Percentiles rank a stretch among this genome's conserved stretches.
These are phyloP conservation scores for Engystomops pustulosus DNA, from an alignment of 2,113 vertebrate genomes.

Conservation along the genomic window DNA sequence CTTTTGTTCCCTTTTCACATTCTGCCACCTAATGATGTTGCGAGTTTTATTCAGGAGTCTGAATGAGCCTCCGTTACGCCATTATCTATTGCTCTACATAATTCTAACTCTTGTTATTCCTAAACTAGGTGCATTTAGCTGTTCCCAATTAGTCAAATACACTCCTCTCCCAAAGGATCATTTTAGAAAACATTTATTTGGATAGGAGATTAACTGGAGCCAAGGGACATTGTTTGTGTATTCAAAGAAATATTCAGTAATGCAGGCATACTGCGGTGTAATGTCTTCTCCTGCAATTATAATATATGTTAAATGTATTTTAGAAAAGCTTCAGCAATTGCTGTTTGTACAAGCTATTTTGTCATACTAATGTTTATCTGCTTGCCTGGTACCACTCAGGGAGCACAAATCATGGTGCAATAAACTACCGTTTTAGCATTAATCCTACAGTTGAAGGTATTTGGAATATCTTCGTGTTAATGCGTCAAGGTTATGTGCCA, in stretches of 20 bases:
- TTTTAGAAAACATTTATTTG: slow-evolving; percentile 51
- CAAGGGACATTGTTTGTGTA: slow-evolving; percentile 32
- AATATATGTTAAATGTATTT: slow-evolving; percentile 50
- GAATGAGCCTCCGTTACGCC: background rate
- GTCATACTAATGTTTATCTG: slow-evolving; percentile 44
- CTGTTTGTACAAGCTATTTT: slow-evolving; percentile 40
- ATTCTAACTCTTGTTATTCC: slow-evolving; percentile 8
- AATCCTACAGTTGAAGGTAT: slow-evolving; percentile 33
- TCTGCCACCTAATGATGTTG: background rate
- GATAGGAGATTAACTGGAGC: slow-evolving; percentile 37
- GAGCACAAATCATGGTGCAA: slow-evolving; percentile 46
- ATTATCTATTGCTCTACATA: slow-evolving; percentile 9
- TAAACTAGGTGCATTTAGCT: slow-evolving; percentile 39
- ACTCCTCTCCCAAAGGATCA: slow-evolving; percentile 29
- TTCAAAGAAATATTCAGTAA: slow-evolving; percentile 35
- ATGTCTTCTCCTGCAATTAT: slow-evolving; percentile 43
- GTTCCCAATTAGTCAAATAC: slow-evolving; percentile 50
- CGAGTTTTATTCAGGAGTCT: background rate
- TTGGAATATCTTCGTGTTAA: slow-evolving; percentile 15
- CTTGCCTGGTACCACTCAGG: slow-evolving; percentile 33
- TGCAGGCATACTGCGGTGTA: slow-evolving; percentile 25
- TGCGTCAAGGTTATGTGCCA: slow-evolving; percentile 40
- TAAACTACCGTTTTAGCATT: slow-evolving; percentile 41
- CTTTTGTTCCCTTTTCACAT: background rate
- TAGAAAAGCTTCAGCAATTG: slow-evolving; percentile 28